Percentiles rank a stretch among this genome's conserved stretches.
phyloP scores from a whole-genome alignment of 2,888 invertebrate genomes.

The Rhamnusium bicolor region DNA sequence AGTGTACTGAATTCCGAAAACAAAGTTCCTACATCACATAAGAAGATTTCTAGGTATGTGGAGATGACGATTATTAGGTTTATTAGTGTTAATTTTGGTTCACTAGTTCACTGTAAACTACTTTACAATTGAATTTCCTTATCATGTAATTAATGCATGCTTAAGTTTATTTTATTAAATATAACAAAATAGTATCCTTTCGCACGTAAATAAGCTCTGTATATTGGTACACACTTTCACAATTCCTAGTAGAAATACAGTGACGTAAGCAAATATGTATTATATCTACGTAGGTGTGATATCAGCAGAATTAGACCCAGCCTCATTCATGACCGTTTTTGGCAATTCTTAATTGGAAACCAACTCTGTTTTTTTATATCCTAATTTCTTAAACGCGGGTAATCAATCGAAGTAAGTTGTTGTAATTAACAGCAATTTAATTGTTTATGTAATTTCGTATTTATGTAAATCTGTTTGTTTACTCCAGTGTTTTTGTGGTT shows the following conservation, averaged over 20 bases:
- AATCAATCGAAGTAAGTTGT: background rate
- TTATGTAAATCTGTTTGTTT: background rate
- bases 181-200: background rate
- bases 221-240: background rate
- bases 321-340: conserved; percentile 18
- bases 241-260: conserved; percentile 16
- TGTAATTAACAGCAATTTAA: background rate
- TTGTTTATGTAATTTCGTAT: background rate
- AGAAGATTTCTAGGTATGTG: too few species aligned
- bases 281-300: conserved; percentile 12
- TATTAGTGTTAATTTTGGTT: background rate
- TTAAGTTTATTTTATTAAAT: background rate
- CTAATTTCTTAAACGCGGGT: background rate
- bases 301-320: background rate
- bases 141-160: background rate
- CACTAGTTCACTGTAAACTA: background rate
- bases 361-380: background rate
- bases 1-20: too few species aligned
- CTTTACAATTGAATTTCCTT: background rate
- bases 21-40: too few species aligned
- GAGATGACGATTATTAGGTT: too few species aligned
- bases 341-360: conserved; percentile 4
- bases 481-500: background rate
- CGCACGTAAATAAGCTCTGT: background rate
- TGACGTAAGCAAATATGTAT: conserved; percentile 14